Evolutionary conservation across 2,797 vertebrate genomes (phyloP).

Genomic region (Anabas testudineus): DNA sequence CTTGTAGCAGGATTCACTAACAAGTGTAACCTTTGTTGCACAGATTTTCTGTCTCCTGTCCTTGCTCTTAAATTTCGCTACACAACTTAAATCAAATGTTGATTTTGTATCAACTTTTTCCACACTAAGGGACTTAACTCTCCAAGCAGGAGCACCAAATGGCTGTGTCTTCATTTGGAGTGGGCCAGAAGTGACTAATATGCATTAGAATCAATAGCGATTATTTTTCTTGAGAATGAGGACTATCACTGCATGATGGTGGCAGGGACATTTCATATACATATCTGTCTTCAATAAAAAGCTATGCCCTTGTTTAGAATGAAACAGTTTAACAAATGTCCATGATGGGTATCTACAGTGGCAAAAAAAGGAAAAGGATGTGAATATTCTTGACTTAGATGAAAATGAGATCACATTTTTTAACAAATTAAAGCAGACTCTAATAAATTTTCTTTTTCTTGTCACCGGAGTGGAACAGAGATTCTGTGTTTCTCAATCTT

Average conservation of each 20-base stretch:
- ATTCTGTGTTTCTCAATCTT: no score
- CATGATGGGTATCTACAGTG: background rate
- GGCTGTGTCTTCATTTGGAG: conserved; percentile 11
- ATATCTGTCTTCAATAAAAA: background rate
- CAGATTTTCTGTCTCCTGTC: background rate
- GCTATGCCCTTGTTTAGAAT: background rate
- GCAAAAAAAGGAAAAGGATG: no score
- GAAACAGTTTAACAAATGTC: background rate
- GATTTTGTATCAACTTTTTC: background rate
- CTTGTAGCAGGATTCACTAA: background rate
- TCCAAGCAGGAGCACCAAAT: background rate
- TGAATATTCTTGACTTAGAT: no score
- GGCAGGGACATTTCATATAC: background rate
- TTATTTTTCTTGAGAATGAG: conserved; percentile 27
- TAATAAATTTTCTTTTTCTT: no score
- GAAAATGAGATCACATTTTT: no score
- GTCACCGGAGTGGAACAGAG: no score
- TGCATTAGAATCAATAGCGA: conserved; percentile 11
- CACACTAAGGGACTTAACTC: background rate
- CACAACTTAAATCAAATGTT: background rate
- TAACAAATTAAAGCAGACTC: no score
- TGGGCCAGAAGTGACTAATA: background rate
- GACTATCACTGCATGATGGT: background rate
- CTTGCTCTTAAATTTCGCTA: background rate
- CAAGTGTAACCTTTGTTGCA: conserved; percentile 5